A percentile compares a stretch with the other conserved stretches of the same genome.
Conservation (phyloP, 2,888 invertebrate genomes). For the Chelonus formosanus region DNA sequence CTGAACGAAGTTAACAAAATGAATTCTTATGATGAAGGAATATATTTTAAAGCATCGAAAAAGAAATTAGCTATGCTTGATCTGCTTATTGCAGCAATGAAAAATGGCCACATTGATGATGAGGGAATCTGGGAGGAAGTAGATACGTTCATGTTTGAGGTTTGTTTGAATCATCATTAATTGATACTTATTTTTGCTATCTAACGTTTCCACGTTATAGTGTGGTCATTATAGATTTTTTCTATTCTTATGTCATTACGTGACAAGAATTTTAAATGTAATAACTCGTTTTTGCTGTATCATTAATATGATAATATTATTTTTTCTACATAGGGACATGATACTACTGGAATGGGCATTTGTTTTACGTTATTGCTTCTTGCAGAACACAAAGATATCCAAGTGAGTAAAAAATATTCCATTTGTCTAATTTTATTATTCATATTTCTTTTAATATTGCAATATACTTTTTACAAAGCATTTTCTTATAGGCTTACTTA, state of each 20-base stretch:
- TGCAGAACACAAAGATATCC: constrained; percentile 39
- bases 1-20: constrained; percentile 15
- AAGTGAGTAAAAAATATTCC: constrained; percentile 24
- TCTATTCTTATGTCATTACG: constrained; percentile 5
- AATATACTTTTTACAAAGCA: background rate
- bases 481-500: no score
- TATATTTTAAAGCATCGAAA: constrained; percentile 15
- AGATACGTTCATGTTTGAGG: constrained; percentile 42
- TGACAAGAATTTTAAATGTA: background rate
- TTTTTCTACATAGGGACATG: constrained; percentile 37
- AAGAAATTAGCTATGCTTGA: constrained; percentile 42
- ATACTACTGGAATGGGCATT: constrained; percentile 39
- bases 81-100: constrained; percentile 37
- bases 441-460: no score
- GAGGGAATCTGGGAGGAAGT: constrained; percentile 41
- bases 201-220: background rate
- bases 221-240: background rate
- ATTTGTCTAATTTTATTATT: background rate
- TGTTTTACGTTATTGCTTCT: constrained; percentile 38
- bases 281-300: background rate
- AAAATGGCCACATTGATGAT: constrained; percentile 35
- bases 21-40: background rate
- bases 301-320: background rate
- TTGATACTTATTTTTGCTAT: no score
- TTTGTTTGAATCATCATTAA: background rate